Conservation (phyloP, 2,888 invertebrate species). For the Luperina testacea region DNA sequence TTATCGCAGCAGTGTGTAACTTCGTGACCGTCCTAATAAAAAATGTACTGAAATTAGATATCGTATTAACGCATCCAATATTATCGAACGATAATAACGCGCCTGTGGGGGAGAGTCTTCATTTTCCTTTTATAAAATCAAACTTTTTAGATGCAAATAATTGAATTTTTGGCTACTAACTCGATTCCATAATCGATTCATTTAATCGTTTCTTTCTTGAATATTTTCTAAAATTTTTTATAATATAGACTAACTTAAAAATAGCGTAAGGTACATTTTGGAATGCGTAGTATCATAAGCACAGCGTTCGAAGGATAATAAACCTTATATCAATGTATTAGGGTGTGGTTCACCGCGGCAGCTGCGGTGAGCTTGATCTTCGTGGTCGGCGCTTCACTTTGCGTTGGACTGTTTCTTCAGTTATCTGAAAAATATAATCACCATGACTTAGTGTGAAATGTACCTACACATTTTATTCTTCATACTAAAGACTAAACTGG, state of each 20-base stretch:
- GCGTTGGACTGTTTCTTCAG: conserved; percentile 71
- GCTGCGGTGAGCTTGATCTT: conserved; percentile 71
- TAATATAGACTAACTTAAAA: conserved; percentile 41
- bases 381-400: conserved; percentile 73
- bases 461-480: too few relatives aligned
- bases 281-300: conserved; percentile 55
- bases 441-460: not conserved
- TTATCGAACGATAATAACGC: too few relatives aligned
- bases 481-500: too few relatives aligned
- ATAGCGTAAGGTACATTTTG: conserved; percentile 51
- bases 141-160: not conserved
- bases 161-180: not conserved
- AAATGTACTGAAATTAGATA: too few relatives aligned
- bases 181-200: conserved; percentile 10
- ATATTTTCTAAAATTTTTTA: not conserved
- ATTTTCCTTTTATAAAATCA: not conserved
- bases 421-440: conserved; percentile 69
- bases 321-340: conserved; percentile 37
- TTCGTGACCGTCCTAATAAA: too few relatives aligned
- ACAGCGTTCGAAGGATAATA: conserved; percentile 53
- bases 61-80: too few relatives aligned
- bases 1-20: too few relatives aligned
- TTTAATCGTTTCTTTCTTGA: not conserved
- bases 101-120: too few relatives aligned
- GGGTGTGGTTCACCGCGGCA: conserved; percentile 70